phyloP scores from a whole-genome alignment of 2,113 vertebrate genomes.

The Capreolus pygargus region DNA sequence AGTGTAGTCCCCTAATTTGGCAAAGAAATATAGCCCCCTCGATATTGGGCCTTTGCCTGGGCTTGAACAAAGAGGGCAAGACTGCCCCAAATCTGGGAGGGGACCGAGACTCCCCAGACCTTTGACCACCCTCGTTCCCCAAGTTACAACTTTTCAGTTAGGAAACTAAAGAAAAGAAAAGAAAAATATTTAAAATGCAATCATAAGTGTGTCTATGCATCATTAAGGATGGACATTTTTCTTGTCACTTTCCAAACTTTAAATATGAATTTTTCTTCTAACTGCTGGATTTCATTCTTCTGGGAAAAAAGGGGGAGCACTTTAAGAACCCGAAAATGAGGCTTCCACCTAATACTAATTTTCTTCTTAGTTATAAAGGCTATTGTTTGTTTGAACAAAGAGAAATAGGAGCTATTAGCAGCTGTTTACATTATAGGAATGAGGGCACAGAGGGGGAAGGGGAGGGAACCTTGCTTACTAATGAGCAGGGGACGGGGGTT shows the following conservation, averaged over 20 bases:
- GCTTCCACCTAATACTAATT: slow-evolving; percentile 74
- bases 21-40: neutral
- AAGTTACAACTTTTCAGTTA: neutral
- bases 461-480: neutral
- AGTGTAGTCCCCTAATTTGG: neutral
- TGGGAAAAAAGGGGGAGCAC: neutral
- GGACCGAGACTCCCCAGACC: neutral
- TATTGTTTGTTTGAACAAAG: slow-evolving; percentile 67
- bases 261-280: neutral
- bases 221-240: neutral
- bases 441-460: slow-evolving; percentile 26
- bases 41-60: neutral
- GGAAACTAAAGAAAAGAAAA: slow-evolving; percentile 55
- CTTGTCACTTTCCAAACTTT: neutral
- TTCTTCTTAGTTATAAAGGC: slow-evolving; percentile 59
- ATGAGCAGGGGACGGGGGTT: neutral
- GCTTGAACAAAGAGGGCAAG: neutral
- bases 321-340: neutral
- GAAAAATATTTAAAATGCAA: slow-evolving; percentile 40
- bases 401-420: slow-evolving; percentile 31
- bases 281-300: neutral
- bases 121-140: neutral
- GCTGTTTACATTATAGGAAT: slow-evolving; percentile 68
- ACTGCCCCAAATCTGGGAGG: fast-evolving
- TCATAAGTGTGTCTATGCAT: neutral